Conservation (phyloP, 2,113 vertebrate genomes). For the Axis porcinus region DNA sequence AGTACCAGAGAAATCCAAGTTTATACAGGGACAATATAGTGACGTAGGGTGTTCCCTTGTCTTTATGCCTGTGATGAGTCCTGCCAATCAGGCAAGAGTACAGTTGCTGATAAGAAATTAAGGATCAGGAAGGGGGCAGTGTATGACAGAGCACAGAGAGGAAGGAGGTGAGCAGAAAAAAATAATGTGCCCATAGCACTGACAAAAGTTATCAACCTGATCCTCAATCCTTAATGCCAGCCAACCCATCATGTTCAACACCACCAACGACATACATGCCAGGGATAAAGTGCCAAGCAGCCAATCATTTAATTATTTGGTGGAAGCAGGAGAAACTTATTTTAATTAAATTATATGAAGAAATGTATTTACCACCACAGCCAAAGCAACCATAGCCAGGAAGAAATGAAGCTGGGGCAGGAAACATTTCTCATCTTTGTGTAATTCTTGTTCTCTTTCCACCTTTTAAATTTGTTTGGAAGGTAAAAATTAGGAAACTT, state of each 20-base stretch:
- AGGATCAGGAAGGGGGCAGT: background rate
- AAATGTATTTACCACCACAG: background rate
- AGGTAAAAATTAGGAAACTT: background rate
- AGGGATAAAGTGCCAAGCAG: background rate
- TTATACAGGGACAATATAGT: background rate
- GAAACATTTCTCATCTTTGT: background rate
- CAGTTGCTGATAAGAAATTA: background rate
- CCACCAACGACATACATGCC: background rate
- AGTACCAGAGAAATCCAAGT: background rate
- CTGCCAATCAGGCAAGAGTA: background rate
- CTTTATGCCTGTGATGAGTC: background rate
- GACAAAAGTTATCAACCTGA: background rate
- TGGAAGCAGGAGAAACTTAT: background rate
- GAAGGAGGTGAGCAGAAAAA: background rate
- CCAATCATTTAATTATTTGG: background rate
- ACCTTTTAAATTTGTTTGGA: background rate
- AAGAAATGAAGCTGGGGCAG: background rate
- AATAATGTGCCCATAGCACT: background rate
- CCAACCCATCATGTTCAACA: background rate
- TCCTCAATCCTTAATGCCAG: background rate
- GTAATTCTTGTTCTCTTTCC: background rate
- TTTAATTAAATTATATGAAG: background rate
- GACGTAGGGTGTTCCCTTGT: background rate
- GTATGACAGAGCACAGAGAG: accelerated
- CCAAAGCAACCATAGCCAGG: background rate